Base-by-base conservation (phyloP, 2,113 vertebrate species). In the Mirounga angustirostris region DNA sequence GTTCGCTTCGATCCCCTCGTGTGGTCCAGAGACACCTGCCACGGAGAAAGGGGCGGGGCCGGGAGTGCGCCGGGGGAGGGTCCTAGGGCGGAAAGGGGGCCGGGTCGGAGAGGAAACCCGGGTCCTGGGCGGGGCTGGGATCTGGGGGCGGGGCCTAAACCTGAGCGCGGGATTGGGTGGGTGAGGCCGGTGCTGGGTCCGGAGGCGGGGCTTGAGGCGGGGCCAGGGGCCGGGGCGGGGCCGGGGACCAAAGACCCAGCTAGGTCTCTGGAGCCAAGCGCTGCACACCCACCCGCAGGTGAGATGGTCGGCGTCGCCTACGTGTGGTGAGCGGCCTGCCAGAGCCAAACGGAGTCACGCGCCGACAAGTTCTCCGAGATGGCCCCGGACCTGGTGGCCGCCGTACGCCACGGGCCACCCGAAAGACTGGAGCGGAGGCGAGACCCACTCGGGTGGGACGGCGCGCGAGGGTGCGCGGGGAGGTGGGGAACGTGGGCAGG, bases 281-380 rank as follows among this genome's bases (percentile, higher is more conserved):
- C 50, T 26, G 90, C 58, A 89, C 86, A 10, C 78, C 16, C 0
- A 10, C 78, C 16, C 0, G 1, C 84, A 99, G 99, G 99, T 99
- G 96, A 99, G 98, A 99, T 99, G 8, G 99, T 99, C 0, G 99
- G 99, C 0, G 99, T 99, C 4, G 99, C 99, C 0, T 99, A 14
- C 99, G 99, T 30, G 99, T 99, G 14, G 99, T 98, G 89, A 99
- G 99, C 0, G 99, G 99, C 18, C 98, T 99, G 52, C 99, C 99
- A 0, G 99, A 99, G 98, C 99, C 99, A 96, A 99, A 99, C 24
- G 98, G 71, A 98, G 22, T 98, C 94, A 50, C 99, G 99, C 0
- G 99, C 99, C 0, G 99, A 99, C 0, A 99, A 99, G 98, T 99
- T 99, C 0, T 99, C 99, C 58, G 99, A 99, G 80, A 99, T 99